Evolutionary conservation across 2,113 vertebrate species (phyloP).

Genomic region (Ameiurus melas): DNA sequence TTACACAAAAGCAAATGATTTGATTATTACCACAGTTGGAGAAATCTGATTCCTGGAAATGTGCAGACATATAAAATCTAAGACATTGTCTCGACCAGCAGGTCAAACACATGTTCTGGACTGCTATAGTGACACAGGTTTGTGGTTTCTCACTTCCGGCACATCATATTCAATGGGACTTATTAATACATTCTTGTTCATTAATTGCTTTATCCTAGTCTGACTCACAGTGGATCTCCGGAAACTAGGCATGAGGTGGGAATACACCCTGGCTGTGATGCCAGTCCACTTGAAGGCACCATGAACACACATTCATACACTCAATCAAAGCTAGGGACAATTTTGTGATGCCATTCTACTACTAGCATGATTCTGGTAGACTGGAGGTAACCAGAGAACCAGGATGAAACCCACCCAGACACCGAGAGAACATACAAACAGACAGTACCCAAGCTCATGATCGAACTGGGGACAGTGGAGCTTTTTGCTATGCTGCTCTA

Average conservation of each 20-base stretch:
- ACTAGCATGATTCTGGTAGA: neutral
- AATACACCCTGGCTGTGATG: neutral
- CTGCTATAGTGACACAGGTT: too few species aligned
- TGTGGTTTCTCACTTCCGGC: neutral
- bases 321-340: neutral
- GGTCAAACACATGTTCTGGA: neutral
- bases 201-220: neutral
- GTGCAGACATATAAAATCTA: constrained; percentile 11
- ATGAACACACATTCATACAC: neutral
- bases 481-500: neutral
- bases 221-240: neutral
- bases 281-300: neutral
- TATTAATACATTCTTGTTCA: neutral
- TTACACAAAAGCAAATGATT: constrained; percentile 7
- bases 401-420: neutral
- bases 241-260: neutral
- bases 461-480: neutral
- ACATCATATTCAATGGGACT: neutral
- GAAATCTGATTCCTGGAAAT: constrained; percentile 11
- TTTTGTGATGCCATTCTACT: neutral
- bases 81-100: neutral
- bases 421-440: neutral
- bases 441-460: neutral
- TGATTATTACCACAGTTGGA: neutral
- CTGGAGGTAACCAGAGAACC: neutral